These are phyloP conservation scores for Eugnorisma glareosa DNA, from an alignment of 2,888 invertebrate genomes.

Conservation along the genomic window DNA sequence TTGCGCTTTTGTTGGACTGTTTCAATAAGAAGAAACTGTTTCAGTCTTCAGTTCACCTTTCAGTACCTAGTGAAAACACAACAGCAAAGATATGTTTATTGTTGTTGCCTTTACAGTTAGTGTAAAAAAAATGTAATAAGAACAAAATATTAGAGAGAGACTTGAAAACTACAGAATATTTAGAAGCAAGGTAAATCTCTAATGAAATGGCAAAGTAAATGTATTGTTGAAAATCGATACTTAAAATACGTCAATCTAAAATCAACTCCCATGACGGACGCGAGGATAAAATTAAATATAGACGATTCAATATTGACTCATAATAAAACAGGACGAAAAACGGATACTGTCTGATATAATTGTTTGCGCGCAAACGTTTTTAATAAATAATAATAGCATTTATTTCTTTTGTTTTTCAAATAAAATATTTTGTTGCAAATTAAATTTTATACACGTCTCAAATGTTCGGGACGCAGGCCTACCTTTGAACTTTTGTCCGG, in stretches of 20 bases:
- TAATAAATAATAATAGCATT: too few species aligned
- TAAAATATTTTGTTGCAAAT: slow-evolving; percentile 57
- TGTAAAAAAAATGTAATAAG: neutral
- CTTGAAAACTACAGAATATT: too few species aligned
- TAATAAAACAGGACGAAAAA: slow-evolving; percentile 70
- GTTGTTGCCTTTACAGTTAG: neutral
- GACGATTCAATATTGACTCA: slow-evolving; percentile 72
- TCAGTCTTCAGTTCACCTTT: too few species aligned
- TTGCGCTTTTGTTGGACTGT: neutral
- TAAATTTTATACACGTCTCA: slow-evolving; percentile 11
- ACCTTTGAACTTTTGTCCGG: slow-evolving; percentile 88
- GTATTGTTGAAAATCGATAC: neutral
- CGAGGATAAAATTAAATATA: slow-evolving; percentile 71
- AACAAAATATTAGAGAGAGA: neutral
- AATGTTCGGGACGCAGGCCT: slow-evolving; percentile 43
- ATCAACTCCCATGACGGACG: slow-evolving; percentile 38
- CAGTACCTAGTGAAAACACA: neutral
- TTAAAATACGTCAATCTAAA: slow-evolving; percentile 27
- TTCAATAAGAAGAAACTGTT: neutral
- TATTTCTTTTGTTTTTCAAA: too few species aligned
- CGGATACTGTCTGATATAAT: slow-evolving; percentile 66
- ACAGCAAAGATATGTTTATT: too few species aligned
- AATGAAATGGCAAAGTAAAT: slow-evolving; percentile 2
- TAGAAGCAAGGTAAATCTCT: neutral
- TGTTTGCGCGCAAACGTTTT: slow-evolving; percentile 68